Percentiles rank a stretch among this genome's conserved stretches.
Conservation (phyloP, 2,797 vertebrate species). For the Schizothorax lantsangensis region DNA sequence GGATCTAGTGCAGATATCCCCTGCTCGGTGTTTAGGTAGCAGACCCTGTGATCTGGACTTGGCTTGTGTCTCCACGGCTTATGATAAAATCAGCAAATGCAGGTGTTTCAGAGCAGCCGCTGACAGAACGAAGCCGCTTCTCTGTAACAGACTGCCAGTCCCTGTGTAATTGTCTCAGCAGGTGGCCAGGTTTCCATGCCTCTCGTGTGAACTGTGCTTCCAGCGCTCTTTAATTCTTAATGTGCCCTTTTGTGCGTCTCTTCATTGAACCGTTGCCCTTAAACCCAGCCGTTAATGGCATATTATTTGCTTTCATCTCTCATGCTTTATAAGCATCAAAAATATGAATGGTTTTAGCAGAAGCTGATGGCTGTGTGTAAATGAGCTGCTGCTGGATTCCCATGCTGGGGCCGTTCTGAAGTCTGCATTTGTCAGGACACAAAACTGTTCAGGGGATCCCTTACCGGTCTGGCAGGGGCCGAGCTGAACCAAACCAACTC, state of each 20-base stretch:
- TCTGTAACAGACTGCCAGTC: background rate
- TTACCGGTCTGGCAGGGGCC: background rate
- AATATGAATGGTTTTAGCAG: slow-evolving; percentile 62
- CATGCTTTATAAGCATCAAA: slow-evolving; percentile 37
- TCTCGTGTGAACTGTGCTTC: slow-evolving; percentile 29
- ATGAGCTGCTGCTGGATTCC: slow-evolving; percentile 33
- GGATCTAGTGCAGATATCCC: background rate
- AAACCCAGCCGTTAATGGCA: slow-evolving; percentile 61
- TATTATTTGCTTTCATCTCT: slow-evolving; percentile 56
- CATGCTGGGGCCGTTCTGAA: background rate
- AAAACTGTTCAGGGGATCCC: background rate
- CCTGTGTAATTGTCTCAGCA: background rate
- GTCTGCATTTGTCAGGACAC: background rate
- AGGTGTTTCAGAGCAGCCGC: background rate
- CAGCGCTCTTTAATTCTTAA: slow-evolving; percentile 72
- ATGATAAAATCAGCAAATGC: slow-evolving; percentile 4
- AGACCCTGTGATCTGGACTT: background rate
- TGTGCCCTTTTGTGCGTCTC: slow-evolving; percentile 70
- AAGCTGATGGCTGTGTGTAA: slow-evolving; percentile 60
- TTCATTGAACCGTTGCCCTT: slow-evolving; percentile 68
- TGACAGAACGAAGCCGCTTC: background rate
- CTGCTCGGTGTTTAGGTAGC: background rate
- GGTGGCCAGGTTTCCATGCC: background rate
- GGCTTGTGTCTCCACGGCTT: background rate
- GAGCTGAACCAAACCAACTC: background rate